phyloP scores from a whole-genome alignment of 2,797 vertebrate genomes.

The Pangasius mekongensis region DNA sequence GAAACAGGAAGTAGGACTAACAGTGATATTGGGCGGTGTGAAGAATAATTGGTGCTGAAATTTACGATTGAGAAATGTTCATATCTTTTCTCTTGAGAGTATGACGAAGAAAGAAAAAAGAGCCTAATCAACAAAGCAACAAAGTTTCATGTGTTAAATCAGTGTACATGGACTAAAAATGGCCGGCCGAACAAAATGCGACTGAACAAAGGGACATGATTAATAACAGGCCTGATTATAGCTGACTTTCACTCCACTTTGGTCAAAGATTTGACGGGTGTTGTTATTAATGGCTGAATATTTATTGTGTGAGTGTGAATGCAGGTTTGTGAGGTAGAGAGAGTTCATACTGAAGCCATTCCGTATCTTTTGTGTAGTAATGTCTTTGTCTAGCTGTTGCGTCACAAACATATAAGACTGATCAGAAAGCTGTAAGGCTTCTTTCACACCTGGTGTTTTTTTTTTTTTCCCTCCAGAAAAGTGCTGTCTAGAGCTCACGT shows the following conservation, averaged over 20 bases:
- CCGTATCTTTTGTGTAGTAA: background rate
- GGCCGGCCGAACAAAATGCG: background rate
- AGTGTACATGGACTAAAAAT: background rate
- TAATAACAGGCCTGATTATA: conserved; percentile 6
- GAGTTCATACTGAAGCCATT: background rate
- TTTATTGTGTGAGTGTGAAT: conserved; percentile 39
- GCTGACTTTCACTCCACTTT: conserved; percentile 3
- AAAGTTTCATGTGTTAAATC: background rate
- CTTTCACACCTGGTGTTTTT: background rate
- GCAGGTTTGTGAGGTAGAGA: background rate
- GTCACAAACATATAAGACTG: background rate
- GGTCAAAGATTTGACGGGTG: conserved; percentile 23
- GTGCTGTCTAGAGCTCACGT: background rate
- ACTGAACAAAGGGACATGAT: conserved; percentile 38
- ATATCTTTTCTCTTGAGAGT: too few relatives aligned
- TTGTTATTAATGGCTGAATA: conserved; percentile 42
- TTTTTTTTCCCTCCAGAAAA: background rate
- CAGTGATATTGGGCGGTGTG: background rate
- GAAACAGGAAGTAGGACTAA: background rate
- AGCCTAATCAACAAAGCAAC: background rate
- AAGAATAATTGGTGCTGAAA: background rate
- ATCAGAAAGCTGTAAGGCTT: background rate
- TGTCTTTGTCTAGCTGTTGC: background rate
- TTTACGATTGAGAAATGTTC: background rate
- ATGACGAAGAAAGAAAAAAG: background rate